Base-by-base conservation (phyloP, 2,888 invertebrate species). In the Cyaniris semiargus region DNA sequence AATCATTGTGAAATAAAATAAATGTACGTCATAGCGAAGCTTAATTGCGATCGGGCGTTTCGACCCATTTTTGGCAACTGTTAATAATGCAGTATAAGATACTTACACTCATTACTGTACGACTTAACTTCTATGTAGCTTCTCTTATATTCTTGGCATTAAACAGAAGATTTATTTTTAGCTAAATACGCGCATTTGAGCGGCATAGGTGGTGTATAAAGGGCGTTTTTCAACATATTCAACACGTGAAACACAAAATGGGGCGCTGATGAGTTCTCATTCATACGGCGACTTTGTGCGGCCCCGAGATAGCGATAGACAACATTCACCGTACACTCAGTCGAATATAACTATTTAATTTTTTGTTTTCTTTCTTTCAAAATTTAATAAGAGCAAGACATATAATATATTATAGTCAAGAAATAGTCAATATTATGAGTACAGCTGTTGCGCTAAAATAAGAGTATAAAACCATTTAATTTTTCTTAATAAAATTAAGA, bases 241-340 rank as follows among this genome's bases (percentile, higher is more conserved):
- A 66, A 74, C 66, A 66, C 53, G 74, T 74, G 48, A 74, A 48
- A 74, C 44, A 56, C 72, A 72, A 76, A 76, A 72, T 71, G 72
- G 76, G 72, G 56, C 76, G 38, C 71, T 76, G 72, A 76, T 76
- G 72, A 76, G 72, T 58, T 76, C 71, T 76, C 76, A 76, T 76
- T 76, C 76, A 76, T 72, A 58, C 76, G 58, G 76, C 74, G 66
- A 38, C 60, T 77, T 77, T 77, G 66, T 77, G 60, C 56, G 66
- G 44, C 56, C 44, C 44, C 38, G 44, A 71, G 18, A 76, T 76
- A 76, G 70, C 71, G 31, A n/a, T 58, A 34, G 44, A 76, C 76
- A 76, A 76, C 76, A 70, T 70, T 53, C 8, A 13, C 10, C 13
- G 76, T 76, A 70, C 48, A 70, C 27, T 70, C 31, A 34, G 18